Conservation (phyloP, 2,113 vertebrate species). For the Erpornis zantholeuca region DNA sequence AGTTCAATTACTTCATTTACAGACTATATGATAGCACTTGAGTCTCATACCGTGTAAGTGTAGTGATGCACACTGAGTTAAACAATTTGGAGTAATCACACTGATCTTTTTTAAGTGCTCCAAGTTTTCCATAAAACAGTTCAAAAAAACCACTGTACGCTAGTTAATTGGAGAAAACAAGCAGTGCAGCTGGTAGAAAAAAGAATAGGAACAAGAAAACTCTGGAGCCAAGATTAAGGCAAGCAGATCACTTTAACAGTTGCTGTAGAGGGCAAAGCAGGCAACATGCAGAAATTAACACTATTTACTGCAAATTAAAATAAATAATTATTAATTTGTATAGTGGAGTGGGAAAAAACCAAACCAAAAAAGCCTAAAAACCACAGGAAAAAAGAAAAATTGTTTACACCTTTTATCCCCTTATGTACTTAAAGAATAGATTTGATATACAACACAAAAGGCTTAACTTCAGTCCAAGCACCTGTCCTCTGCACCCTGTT, state of each 20-base stretch:
- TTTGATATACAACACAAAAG: not conserved
- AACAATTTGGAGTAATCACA: not conserved
- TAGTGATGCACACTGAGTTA: not conserved
- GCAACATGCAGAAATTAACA: not conserved
- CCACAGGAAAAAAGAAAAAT: not conserved
- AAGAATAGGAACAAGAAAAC: not conserved
- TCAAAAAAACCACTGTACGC: not conserved
- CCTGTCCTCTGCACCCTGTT: not conserved
- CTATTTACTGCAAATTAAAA: not conserved
- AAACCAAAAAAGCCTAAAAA: not conserved
- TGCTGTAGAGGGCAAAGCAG: not conserved
- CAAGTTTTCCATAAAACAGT: not conserved
- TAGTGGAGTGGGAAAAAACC: fast-evolving
- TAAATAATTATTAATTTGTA: not conserved
- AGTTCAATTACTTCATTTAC: not conserved
- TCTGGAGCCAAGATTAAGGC: not conserved
- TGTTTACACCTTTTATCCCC: not conserved
- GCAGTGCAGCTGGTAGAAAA: not conserved
- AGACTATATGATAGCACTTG: not conserved
- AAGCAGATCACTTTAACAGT: not conserved
- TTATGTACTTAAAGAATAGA: not conserved
- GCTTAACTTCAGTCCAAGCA: not conserved
- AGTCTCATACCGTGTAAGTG: not conserved
- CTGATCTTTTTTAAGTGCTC: not conserved
- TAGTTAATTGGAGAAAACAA: not conserved